Base-by-base conservation (phyloP, 30 jellyfish, hydroid and myxozoan species). In the Aurelia aurita region DNA sequence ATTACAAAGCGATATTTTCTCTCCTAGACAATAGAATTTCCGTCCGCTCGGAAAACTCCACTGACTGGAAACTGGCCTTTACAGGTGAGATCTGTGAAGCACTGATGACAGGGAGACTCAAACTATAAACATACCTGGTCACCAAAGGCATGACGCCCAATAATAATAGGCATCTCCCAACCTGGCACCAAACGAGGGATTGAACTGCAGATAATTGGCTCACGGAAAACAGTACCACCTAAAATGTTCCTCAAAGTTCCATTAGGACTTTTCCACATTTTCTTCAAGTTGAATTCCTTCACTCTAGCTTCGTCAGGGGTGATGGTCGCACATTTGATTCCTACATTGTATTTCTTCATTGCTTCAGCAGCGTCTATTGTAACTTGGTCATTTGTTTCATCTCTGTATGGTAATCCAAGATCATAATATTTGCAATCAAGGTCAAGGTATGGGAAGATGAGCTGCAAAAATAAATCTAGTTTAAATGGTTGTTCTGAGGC, bases 61-160 rank as follows among this genome's bases (percentile, higher is more conserved):
- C n/a, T n/a, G n/a, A n/a, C n/a, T n/a, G n/a, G n/a, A n/a, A n/a
- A n/a, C n/a, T n/a, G n/a, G n/a, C n/a, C n/a, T n/a, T n/a, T n/a
- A n/a, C n/a, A n/a, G n/a, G n/a, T n/a, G n/a, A n/a, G n/a, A n/a
- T n/a, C n/a, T n/a, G n/a, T n/a, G n/a, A n/a, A n/a, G 46, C 5
- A 34, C 5, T 34, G 10, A 34, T 34, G 46, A 34, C 46, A 34
- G 46, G 7, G 7, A 34, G 7, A 10, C 5, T 34, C 4, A 34
- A 39, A 39, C 9, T 15, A 39, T 15, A 39, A 6, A 39, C 88
- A 55, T 14, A 90, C 99, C 98, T 96, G 99, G 69, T 96, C 99
- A 59, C 99, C 99, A 76, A 77, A 88, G 0, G 99, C 99, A 87
- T 96, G 99, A 75, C 99, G 97, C 16, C 98, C 99, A 59, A 96